phyloP scores from a whole-genome alignment of 2,113 vertebrate genomes.

The Panthera uncia region DNA sequence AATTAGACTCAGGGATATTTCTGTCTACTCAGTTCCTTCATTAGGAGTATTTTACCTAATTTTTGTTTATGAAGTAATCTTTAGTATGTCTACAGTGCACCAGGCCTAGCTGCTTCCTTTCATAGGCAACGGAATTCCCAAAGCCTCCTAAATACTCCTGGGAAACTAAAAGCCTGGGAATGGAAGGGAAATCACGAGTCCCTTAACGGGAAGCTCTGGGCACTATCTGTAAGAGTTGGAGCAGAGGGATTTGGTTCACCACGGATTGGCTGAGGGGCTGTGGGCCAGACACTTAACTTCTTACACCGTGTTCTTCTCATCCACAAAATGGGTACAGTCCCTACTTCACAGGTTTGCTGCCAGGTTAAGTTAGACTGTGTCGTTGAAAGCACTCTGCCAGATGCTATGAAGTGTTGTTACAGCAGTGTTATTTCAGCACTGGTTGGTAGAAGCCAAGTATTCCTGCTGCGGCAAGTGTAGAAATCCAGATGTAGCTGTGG shows the following conservation, averaged over 20 bases:
- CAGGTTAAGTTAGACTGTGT: not conserved
- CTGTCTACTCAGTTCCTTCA: not conserved
- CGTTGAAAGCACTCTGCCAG: not conserved
- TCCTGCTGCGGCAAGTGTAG: not conserved
- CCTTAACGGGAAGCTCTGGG: not conserved
- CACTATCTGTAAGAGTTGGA: not conserved
- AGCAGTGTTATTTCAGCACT: not conserved
- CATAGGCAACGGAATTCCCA: not conserved
- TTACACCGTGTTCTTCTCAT: not conserved
- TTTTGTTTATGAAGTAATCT: not conserved
- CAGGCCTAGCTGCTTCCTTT: not conserved
- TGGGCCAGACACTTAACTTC: not conserved
- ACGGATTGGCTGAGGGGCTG: no score
- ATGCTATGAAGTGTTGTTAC: not conserved
- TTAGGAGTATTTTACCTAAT: not conserved
- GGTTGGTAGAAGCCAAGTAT: not conserved
- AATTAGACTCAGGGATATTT: not conserved
- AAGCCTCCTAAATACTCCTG: not conserved
- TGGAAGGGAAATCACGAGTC: not conserved
- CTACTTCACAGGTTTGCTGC: not conserved
- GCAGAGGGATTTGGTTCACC: not conserved
- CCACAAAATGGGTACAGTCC: not conserved
- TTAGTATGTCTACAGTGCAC: not conserved
- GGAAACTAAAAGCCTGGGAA: not conserved
- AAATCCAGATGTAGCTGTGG: not conserved